A percentile compares a stretch with the other conserved stretches of the same genome.
These are phyloP conservation scores for Coracias cyanogaster DNA, from an alignment of 2,797 vertebrate species.

Conservation along the genomic window DNA sequence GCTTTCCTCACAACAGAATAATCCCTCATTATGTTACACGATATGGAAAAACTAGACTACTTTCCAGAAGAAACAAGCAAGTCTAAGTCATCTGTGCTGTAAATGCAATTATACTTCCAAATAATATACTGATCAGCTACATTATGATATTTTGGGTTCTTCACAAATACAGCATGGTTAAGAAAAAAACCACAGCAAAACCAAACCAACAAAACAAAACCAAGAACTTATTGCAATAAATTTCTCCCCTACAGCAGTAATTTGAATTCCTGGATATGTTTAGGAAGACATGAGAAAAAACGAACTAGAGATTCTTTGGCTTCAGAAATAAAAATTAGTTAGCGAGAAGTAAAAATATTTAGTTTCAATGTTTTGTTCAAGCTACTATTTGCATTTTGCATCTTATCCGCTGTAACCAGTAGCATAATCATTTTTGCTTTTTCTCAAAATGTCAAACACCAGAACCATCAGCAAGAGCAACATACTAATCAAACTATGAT, in stretches of 20 bases:
- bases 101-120: neutral
- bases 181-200: neutral
- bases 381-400: neutral
- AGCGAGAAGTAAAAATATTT: neutral
- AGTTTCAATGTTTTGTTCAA: neutral
- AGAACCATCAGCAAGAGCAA: neutral
- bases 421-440: neutral
- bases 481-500: neutral
- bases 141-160: neutral
- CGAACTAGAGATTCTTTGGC: neutral
- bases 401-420: neutral
- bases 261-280: neutral
- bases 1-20: neutral
- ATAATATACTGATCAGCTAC: constrained; percentile 2
- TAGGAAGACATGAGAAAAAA: neutral
- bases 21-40: neutral
- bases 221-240: neutral
- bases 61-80: neutral
- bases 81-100: neutral
- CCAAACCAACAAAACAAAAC: too few relatives aligned
- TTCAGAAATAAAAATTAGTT: neutral
- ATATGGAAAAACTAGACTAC: neutral
- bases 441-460: neutral
- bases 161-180: neutral
- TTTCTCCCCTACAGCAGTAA: neutral